Evolutionary conservation across 1,140 invertebrate genomes (phyloP), one percentile per base, ranked within the genome.

Genomic region (Melitaea cinxia): DNA sequence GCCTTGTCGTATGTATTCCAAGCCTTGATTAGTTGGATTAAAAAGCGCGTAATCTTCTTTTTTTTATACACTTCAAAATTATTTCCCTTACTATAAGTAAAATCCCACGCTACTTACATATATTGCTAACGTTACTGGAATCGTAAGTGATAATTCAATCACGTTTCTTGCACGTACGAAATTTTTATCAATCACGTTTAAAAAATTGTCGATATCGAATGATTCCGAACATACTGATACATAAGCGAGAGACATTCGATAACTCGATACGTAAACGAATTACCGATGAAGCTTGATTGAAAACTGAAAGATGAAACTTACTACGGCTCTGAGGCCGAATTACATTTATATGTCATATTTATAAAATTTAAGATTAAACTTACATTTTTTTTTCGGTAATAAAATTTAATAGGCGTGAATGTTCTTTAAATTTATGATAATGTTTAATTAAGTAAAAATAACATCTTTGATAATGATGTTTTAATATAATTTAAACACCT

Each of bases 251-350:
- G 42, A 59, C 42, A 49, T 45, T 28, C 14, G 56, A 37, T 47
- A 49, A 59, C n/a, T 59, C 42, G 56, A 59, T 26, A 9, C 10
- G 26, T 70, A 75, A 67, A 73, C 73, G 75, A 80, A 77, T 76
- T 66, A 75, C 67, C 64, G 53, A 62, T 65, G 62, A 23, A 15
- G 9, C 19, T 73, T 78, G 74, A 82, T 80, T 80, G 80, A 75
- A 80, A 82, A 77, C 70, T 69, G 77, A 72, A 80, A 80, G 77
- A 69, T 73, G 72, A 77, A 60, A 53, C 58, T 71, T 65, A 63
- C 65, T 52, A 39, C 65, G n/a, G 55, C 66, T 68, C 49, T 23
- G 54, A 65, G 70, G 74, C 77, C 61, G 49, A 68, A 66, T 75
- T 78, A 76, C 77, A 56, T 64, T 62, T 7, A 19, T 55, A 30